phyloP scores from a whole-genome alignment of 2,113 vertebrate genomes.

The Xiphophorus hellerii region DNA sequence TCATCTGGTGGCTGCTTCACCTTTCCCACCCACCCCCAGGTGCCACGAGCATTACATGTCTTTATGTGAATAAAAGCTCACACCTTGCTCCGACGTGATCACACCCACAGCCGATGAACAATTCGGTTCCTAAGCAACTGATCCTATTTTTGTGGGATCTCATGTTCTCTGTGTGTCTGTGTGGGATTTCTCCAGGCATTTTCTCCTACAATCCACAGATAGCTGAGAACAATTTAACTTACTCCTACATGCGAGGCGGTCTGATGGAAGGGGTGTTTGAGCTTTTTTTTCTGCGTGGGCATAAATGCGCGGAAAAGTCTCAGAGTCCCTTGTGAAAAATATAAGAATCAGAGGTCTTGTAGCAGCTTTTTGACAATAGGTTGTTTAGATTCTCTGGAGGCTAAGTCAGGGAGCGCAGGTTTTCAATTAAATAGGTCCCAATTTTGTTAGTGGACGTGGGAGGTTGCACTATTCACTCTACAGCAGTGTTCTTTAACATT shows the following conservation, averaged over 20 bases:
- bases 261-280: constrained; percentile 25
- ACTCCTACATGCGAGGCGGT: constrained; percentile 37
- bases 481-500: not conserved
- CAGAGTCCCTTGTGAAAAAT: not conserved
- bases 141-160: constrained; percentile 45
- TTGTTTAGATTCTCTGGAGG: not conserved
- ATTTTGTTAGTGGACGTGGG: not conserved
- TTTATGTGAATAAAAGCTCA: constrained; percentile 63
- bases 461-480: not conserved
- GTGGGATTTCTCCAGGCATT: constrained; percentile 51
- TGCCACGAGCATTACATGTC: constrained; percentile 12
- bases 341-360: not conserved
- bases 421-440: not conserved
- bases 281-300: constrained; percentile 20
- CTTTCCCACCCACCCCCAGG: constrained; percentile 50
- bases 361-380: not conserved
- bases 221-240: constrained; percentile 40
- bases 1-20: constrained; percentile 34
- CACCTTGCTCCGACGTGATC: constrained; percentile 51
- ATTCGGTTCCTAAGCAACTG: constrained; percentile 73
- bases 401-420: not conserved
- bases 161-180: constrained; percentile 58
- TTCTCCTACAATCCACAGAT: constrained; percentile 51
- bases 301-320: not conserved
- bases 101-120: constrained; percentile 63